Conservation (phyloP, 2,113 vertebrate genomes). For the Nerophis lumbriciformis region DNA sequence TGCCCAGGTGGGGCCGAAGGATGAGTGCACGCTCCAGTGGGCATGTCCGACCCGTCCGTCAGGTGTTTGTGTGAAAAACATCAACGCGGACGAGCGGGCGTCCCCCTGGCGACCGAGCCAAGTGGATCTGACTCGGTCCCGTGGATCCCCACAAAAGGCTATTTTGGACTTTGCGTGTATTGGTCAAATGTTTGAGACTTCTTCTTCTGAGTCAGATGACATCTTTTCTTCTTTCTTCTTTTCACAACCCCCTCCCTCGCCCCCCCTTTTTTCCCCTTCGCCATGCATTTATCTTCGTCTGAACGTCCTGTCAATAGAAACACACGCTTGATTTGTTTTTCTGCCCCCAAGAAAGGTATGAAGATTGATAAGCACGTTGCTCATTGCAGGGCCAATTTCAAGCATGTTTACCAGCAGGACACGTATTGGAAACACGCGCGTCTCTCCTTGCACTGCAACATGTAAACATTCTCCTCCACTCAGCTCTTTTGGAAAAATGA, state of each 20-base stretch:
- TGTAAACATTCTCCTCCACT: no score
- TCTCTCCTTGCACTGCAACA: no score
- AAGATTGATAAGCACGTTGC: slow-evolving; percentile 55
- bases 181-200: slow-evolving; percentile 37
- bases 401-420: background rate
- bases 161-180: slow-evolving; percentile 46
- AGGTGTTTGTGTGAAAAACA: slow-evolving; percentile 57
- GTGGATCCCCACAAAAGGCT: slow-evolving; percentile 34
- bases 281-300: slow-evolving; percentile 49
- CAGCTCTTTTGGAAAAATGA: no score
- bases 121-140: slow-evolving; percentile 55
- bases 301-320: slow-evolving; percentile 55
- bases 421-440: no score
- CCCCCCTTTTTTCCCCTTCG: background rate
- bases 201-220: slow-evolving; percentile 34
- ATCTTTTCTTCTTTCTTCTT: slow-evolving; percentile 15
- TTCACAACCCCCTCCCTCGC: background rate
- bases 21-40: slow-evolving; percentile 43
- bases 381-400: slow-evolving; percentile 29
- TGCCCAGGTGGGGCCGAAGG: slow-evolving; percentile 10
- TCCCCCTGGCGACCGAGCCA: slow-evolving; percentile 44
- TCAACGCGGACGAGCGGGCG: slow-evolving; percentile 54
- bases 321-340: slow-evolving; percentile 47
- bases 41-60: slow-evolving; percentile 55
- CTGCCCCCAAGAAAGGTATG: slow-evolving; percentile 20